Base-by-base conservation (phyloP, 2,888 invertebrate species). In the Amphipoea oculea region DNA sequence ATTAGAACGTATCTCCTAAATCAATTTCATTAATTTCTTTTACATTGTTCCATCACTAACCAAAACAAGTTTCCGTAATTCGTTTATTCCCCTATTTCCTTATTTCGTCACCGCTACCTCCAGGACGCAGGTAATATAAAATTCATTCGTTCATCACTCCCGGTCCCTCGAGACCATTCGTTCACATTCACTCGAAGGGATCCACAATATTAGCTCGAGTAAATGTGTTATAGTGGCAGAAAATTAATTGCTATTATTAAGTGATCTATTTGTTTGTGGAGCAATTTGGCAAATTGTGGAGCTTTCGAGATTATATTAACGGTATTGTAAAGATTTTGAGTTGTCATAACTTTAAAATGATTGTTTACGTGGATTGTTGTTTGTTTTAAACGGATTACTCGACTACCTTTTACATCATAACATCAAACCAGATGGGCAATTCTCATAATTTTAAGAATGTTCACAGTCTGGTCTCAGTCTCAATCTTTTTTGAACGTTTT, bases 81-180 rank as follows among this genome's bases (percentile, higher is more conserved):
- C 62, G 29, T 81, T 82, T 73, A 82, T 60, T 66, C 69, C 45
- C 54, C 63, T 70, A 71, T 63, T 76, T 82, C 82, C 82, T 84
- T 82, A 82, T 74, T 74, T 76, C 75, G 67, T 83, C 79, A 73
- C 69, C 63, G 83, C 73, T 78, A 84, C 80, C 84, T 86, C 68
- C 71, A 76, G 60, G 68, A 70, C 78, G 57, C 77, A 81, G 87
- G 85, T 87, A 88, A 91, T 93, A 90, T 92, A 92, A 90, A 90
- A 93, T 92, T 93, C 90, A 92, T 89, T 92, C 89, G 89, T 90
- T 93, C 92, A 93, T 92, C 91, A 91, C 82, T 89, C 89, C 73
- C 79, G 78, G 76, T 86, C 92, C 84, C 88, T 42, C 45, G 89
- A 83, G 91, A 90, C 79, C 87, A 89, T 90, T 91, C 92, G 71